A percentile compares a stretch with the other conserved stretches of the same genome.
Evolutionary conservation across 2,888 invertebrate species (phyloP).

Genomic region (Sesia apiformis): DNA sequence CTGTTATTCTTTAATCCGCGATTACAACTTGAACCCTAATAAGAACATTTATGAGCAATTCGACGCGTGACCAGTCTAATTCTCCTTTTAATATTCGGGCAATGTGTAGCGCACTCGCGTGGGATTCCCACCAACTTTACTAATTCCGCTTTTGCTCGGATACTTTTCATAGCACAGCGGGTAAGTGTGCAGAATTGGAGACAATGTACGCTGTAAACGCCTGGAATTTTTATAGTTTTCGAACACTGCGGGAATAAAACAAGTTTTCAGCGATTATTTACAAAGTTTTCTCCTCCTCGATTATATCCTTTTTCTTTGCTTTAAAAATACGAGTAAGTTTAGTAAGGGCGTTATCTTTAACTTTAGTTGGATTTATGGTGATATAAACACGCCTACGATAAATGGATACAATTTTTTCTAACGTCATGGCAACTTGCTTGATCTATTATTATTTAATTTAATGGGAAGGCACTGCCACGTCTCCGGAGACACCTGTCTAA

Average conservation of each 20-base stretch:
- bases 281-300: constrained; percentile 9
- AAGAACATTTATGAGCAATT: constrained; percentile 51
- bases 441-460: constrained; percentile 67
- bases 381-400: no score
- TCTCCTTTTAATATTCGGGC: constrained; percentile 62
- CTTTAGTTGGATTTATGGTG: no score
- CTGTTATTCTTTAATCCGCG: not conserved
- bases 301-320: not conserved
- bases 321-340: no score
- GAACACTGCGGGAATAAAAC: constrained; percentile 35
- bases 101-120: constrained; percentile 39
- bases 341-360: no score
- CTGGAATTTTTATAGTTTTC: constrained; percentile 45
- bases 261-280: constrained; percentile 35
- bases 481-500: constrained; percentile 63
- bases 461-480: constrained; percentile 38
- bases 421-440: constrained; percentile 30
- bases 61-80: constrained; percentile 49
- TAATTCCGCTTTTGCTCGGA: constrained; percentile 38
- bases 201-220: constrained; percentile 32
- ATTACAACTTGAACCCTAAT: constrained; percentile 32
- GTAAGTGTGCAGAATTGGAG: constrained; percentile 44
- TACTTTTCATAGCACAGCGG: constrained; percentile 38
- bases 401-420: constrained; percentile 24
- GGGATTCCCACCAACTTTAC: constrained; percentile 41